phyloP scores from a whole-genome alignment of 2,797 vertebrate species.

The Tolypeutes matacus region DNA sequence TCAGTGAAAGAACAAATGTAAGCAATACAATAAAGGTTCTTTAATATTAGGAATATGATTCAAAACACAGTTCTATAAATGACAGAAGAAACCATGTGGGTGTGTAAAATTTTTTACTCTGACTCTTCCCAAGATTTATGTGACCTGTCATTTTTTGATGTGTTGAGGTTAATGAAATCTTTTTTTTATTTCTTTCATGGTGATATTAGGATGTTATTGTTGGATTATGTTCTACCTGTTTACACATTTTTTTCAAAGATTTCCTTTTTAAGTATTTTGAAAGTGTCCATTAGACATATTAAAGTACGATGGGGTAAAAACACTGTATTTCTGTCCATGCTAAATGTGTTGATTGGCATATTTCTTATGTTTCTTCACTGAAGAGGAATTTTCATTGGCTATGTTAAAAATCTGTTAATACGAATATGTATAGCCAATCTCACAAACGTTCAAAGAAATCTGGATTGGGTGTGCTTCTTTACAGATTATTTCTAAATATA shows the following conservation, averaged over 20 bases:
- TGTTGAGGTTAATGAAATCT: neutral
- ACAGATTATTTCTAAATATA: neutral
- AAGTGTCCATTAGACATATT: neutral
- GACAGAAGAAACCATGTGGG: neutral
- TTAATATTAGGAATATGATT: neutral
- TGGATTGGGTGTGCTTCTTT: neutral
- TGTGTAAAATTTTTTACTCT: neutral
- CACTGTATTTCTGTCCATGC: neutral
- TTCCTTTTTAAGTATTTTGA: neutral
- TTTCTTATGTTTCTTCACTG: neutral
- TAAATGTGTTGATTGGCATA: neutral
- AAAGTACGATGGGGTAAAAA: neutral
- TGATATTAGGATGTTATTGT: neutral
- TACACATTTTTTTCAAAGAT: neutral
- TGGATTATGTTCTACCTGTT: neutral
- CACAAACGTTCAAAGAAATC: neutral
- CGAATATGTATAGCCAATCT: neutral
- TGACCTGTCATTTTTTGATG: neutral
- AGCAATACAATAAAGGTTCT: neutral
- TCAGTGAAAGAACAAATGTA: conserved; percentile 29
- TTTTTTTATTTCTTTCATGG: neutral
- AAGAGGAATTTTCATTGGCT: neutral
- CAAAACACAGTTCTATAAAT: neutral
- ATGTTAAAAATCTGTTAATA: neutral
- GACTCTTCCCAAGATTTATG: neutral